Evolutionary conservation across 2,888 invertebrate genomes (phyloP), one percentile per base, ranked within the genome.

Genomic region (Scaptomyza tumidula): DNA sequence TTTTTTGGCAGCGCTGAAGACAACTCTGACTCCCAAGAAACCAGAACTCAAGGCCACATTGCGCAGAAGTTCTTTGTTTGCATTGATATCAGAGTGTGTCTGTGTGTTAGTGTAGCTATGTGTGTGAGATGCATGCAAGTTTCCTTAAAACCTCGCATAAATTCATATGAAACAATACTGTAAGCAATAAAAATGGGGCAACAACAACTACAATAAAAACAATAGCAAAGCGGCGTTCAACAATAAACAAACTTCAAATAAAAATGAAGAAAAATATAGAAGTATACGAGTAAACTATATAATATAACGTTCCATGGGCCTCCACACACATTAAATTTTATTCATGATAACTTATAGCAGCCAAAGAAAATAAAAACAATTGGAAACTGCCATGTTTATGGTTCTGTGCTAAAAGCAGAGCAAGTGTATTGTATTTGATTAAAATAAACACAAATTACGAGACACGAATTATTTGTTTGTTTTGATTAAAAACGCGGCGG

Each of bases 391-490:
- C 19, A 70, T 24, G 24, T 43, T 43, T 39, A 35, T 24, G 43
- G 16, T 31, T 56, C 4, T 45, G 39, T 24, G 33, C 58, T 31
- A 57, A n/a, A 65, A 48, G 41, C 48, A 16, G 16, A 27, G 44
- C 10, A 39, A 56, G 48, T 27, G 27, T 57, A 60, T 73, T 73
- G 71, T 65, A 66, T 76, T 61, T 48, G 48, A 35, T 55, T 33
- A 52, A 33, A 72, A 72, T 77, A 67, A 67, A 67, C 67, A 67
- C 62, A 77, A 77, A 72, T 77, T 77, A 77, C 63, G 58, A 41
- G 58, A n/a, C n/a, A n/a, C n/a, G n/a, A 81, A 86, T 84, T 84
- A 84, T 81, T 80, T 86, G 69, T 71, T 81, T 81, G 81, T 81
- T 78, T 78, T 78, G 77, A 86, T 79, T 85, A 80, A 86, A 75